These are phyloP conservation scores for Poecilia latipinna DNA, from an alignment of 2,113 vertebrate genomes.

Conservation along the genomic window DNA sequence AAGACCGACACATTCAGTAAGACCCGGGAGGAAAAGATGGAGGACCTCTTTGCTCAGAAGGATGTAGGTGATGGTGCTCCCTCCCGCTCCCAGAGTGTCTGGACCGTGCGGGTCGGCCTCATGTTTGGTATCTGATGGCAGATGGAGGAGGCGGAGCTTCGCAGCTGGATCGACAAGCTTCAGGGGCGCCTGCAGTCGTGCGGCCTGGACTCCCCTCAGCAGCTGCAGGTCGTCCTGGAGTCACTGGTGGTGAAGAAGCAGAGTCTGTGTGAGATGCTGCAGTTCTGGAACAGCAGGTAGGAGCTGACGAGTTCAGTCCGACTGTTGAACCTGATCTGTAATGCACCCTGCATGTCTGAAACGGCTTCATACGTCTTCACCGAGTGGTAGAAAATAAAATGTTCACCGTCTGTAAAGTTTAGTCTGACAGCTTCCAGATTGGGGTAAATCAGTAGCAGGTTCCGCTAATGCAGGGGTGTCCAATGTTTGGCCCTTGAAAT, in stretches of 20 bases:
- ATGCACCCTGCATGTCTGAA: neutral
- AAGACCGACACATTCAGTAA: conserved; percentile 99
- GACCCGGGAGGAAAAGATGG: conserved; percentile 98
- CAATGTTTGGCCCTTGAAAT: no score
- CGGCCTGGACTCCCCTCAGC: conserved; percentile 86
- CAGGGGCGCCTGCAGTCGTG: conserved; percentile 87
- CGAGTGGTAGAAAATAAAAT: neutral
- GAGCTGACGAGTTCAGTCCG: neutral
- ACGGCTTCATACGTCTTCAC: neutral
- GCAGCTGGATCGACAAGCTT: conserved; percentile 94
- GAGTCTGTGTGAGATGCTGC: conserved; percentile 92
- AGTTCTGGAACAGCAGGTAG: conserved; percentile 96
- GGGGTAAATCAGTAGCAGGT: no score
- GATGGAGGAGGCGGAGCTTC: conserved; percentile 97
- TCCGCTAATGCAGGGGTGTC: no score
- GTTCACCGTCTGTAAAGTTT: no score
- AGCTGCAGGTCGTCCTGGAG: conserved; percentile 89
- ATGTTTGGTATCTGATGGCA: conserved; percentile 44
- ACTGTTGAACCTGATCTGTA: no score
- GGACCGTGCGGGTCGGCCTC: neutral
- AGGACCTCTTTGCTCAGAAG: conserved; percentile 98
- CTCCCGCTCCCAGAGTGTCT: neutral
- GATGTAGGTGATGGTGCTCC: conserved; percentile 79
- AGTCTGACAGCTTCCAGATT: no score
- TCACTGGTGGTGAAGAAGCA: conserved; percentile 97